Evolutionary conservation across 2,113 vertebrate species (phyloP).

Genomic region (Zapus hudsonius): DNA sequence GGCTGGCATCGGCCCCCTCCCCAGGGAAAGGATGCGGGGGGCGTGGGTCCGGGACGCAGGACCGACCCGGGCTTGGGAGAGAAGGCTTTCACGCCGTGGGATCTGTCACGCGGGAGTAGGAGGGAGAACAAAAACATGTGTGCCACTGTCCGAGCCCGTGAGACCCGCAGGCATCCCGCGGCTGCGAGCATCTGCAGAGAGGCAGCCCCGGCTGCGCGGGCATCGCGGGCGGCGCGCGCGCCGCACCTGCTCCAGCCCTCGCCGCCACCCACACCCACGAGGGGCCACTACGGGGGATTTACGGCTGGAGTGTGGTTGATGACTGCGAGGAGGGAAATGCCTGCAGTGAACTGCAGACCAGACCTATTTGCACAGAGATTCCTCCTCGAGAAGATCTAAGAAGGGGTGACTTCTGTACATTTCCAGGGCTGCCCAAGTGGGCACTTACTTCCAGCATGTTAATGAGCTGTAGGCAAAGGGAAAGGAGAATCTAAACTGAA

Average conservation of each 20-base stretch:
- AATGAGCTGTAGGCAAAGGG: constrained; percentile 38
- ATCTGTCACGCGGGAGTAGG: constrained; percentile 35
- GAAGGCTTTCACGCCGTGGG: neutral
- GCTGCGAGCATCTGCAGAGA: neutral
- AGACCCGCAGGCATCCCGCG: constrained; percentile 36
- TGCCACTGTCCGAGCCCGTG: constrained; percentile 62
- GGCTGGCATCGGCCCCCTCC: constrained; percentile 17
- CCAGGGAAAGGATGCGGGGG: constrained; percentile 5
- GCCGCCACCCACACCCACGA: too few species aligned
- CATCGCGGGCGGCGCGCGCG: neutral
- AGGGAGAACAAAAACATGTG: neutral
- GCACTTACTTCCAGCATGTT: constrained; percentile 35
- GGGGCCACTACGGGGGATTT: constrained; percentile 22
- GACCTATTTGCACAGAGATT: neutral
- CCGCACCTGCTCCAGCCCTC: too few species aligned
- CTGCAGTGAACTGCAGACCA: constrained; percentile 76
- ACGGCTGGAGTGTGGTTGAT: neutral
- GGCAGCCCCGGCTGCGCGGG: neutral
- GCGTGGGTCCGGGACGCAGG: neutral
- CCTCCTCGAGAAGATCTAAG: constrained; percentile 16
- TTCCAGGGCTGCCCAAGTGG: neutral
- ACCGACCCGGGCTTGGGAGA: neutral
- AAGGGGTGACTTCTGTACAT: neutral
- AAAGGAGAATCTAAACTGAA: constrained; percentile 47
- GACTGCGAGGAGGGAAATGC: constrained; percentile 53